Percentiles rank a stretch among this genome's conserved stretches.
Conservation (phyloP, 2,113 vertebrate genomes). For the Heteronetta atricapilla region DNA sequence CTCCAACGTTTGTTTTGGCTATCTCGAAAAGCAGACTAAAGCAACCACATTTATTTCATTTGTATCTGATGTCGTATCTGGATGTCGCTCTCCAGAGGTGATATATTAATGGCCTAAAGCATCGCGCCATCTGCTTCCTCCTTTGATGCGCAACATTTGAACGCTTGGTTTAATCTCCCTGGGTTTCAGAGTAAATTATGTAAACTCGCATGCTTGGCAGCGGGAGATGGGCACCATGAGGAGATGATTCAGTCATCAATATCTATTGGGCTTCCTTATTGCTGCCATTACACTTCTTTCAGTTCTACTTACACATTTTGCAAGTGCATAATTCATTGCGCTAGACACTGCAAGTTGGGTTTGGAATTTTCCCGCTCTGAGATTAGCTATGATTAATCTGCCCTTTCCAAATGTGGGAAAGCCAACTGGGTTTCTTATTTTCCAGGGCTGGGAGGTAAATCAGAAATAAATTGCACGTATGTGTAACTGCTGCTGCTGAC, state of each 20-base stretch:
- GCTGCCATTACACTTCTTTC: slow-evolving; percentile 50
- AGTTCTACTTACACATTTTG: slow-evolving; percentile 41
- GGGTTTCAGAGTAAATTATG: slow-evolving; percentile 59
- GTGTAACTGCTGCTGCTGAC: slow-evolving; percentile 8
- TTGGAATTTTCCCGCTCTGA: slow-evolving; percentile 48
- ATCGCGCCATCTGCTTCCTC: slow-evolving; percentile 42
- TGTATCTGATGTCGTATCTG: slow-evolving; percentile 37
- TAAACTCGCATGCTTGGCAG: slow-evolving; percentile 48
- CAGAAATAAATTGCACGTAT: slow-evolving; percentile 34
- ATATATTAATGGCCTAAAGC: slow-evolving; percentile 65
- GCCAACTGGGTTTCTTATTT: slow-evolving; percentile 14
- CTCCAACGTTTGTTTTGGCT: slow-evolving; percentile 26
- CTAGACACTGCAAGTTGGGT: slow-evolving; percentile 24
- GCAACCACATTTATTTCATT: neutral
- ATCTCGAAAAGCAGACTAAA: slow-evolving; percentile 7
- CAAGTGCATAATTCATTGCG: slow-evolving; percentile 54
- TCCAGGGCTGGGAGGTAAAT: slow-evolving; percentile 34
- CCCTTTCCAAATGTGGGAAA: neutral
- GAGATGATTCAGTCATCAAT: slow-evolving; percentile 67
- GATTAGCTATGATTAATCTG: slow-evolving; percentile 57
- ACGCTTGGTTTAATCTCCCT: slow-evolving; percentile 55
- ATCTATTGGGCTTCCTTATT: slow-evolving; percentile 61
- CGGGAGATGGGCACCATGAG: slow-evolving; percentile 53
- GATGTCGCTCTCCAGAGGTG: slow-evolving; percentile 59
- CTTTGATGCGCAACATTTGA: slow-evolving; percentile 26